Evolutionary conservation across 2,113 vertebrate species (phyloP).

Genomic region (Ranitomeya variabilis): DNA sequence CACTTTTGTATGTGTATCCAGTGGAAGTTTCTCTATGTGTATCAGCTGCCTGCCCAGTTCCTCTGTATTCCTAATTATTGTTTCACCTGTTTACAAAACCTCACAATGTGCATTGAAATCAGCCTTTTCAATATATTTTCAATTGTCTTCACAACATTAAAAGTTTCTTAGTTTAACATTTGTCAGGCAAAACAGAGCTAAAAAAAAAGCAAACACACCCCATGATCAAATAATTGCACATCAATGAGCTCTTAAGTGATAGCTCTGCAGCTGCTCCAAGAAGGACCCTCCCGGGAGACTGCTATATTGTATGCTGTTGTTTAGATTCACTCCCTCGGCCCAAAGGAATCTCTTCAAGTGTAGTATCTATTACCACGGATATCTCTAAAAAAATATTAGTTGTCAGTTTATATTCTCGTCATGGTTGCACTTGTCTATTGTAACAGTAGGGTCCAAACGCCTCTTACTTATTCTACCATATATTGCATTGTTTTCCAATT

Average conservation of each 20-base stretch:
- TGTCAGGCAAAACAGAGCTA: slow-evolving; percentile 32
- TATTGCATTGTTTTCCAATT: too few relatives aligned
- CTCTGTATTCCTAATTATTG: background rate
- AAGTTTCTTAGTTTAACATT: slow-evolving; percentile 5
- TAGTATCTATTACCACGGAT: slow-evolving; percentile 16
- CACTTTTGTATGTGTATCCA: background rate
- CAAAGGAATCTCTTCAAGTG: background rate
- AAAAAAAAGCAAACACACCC: slow-evolving; percentile 32
- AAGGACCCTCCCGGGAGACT: slow-evolving; percentile 15
- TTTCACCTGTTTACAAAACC: background rate
- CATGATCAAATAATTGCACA: slow-evolving; percentile 47
- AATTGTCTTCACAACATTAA: background rate
- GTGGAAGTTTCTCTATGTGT: background rate
- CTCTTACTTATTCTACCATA: too few relatives aligned
- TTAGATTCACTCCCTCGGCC: slow-evolving; percentile 2
- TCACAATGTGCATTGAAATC: background rate
- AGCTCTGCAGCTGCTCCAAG: slow-evolving; percentile 38
- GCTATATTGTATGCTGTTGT: slow-evolving; percentile 26
- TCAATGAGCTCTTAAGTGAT: slow-evolving; percentile 19
- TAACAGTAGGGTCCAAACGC: too few relatives aligned
- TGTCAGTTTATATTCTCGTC: too few relatives aligned
- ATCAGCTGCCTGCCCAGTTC: background rate
- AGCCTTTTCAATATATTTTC: background rate
- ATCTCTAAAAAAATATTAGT: background rate
- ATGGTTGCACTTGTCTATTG: too few relatives aligned